Percentiles rank a stretch among this genome's conserved stretches.
phyloP scores from a whole-genome alignment of 2,888 invertebrate genomes.

The Ceramica pisi region DNA sequence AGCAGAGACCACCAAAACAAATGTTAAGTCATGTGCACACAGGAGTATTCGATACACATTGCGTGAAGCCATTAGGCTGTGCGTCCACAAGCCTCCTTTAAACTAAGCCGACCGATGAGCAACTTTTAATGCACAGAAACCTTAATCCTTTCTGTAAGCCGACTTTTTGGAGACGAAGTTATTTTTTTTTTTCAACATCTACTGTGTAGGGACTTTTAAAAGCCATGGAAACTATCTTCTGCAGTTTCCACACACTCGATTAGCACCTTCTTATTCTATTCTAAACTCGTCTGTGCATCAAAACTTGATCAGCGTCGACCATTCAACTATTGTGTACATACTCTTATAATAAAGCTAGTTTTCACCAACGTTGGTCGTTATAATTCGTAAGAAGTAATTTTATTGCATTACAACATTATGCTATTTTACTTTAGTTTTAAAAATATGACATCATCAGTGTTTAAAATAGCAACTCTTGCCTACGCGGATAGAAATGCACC shows the following conservation, averaged over 20 bases:
- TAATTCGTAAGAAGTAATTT: slow-evolving; percentile 71
- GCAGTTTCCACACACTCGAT: slow-evolving; percentile 19
- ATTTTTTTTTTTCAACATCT: slow-evolving; percentile 1
- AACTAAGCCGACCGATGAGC: slow-evolving; percentile 28
- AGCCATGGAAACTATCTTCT: slow-evolving; percentile 24
- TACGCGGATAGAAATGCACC: neutral
- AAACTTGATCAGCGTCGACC: slow-evolving; percentile 20
- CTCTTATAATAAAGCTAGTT: slow-evolving; percentile 66
- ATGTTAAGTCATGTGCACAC: slow-evolving; percentile 64
- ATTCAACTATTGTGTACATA: slow-evolving; percentile 60
- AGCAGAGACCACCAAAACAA: slow-evolving; percentile 58
- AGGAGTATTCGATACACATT: slow-evolving; percentile 65
- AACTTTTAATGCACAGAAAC: slow-evolving; percentile 46
- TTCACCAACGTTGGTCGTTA: slow-evolving; percentile 71
- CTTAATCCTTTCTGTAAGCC: neutral
- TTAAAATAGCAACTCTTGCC: slow-evolving; percentile 40
- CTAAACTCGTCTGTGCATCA: slow-evolving; percentile 22
- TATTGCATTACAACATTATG: slow-evolving; percentile 68
- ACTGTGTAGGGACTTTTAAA: slow-evolving; percentile 28
- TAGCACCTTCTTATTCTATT: slow-evolving; percentile 48
- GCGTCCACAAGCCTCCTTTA: slow-evolving; percentile 56
- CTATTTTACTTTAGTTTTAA: slow-evolving; percentile 57
- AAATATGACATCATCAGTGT: slow-evolving; percentile 41
- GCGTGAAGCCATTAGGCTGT: slow-evolving; percentile 63
- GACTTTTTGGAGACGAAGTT: slow-evolving; percentile 18